These are phyloP conservation scores for Teleogryllus occipitalis DNA, from an alignment of 1,140 invertebrate species.

Conservation along the genomic window DNA sequence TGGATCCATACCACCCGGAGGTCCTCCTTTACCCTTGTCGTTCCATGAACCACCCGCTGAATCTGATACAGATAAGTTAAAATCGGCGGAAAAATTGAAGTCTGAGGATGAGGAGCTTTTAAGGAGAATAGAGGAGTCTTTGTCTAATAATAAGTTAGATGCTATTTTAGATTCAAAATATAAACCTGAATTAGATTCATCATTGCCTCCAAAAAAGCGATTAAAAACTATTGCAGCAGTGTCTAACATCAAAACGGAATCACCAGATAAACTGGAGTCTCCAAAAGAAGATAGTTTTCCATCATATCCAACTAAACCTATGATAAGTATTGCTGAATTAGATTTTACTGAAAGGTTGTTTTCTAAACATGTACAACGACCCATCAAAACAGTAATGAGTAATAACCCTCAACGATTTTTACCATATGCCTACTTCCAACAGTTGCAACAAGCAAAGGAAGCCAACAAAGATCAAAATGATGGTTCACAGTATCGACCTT, in stretches of 20 bases:
- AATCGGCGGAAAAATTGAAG: neutral
- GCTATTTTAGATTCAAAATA: neutral
- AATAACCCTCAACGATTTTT: neutral
- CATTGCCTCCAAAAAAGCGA: neutral
- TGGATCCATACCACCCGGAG: neutral
- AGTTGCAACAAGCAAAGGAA: neutral
- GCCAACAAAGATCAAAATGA: neutral
- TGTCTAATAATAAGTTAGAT: neutral
- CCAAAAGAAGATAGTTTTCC: neutral
- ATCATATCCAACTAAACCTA: neutral
- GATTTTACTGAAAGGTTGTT: neutral
- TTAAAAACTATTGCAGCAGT: neutral
- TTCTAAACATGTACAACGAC: neutral
- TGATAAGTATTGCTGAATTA: neutral
- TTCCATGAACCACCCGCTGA: neutral
- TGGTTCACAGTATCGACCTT: neutral
- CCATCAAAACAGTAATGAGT: neutral
- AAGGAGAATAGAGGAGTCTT: neutral
- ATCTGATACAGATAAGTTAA: neutral
- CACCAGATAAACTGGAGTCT: neutral
- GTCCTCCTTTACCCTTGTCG: neutral
- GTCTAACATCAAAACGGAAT: neutral
- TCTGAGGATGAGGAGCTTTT: neutral
- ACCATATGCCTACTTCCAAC: neutral
- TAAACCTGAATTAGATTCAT: neutral